Evolutionary conservation across 2,113 vertebrate genomes (phyloP).

Genomic region (Heptranchias perlo): DNA sequence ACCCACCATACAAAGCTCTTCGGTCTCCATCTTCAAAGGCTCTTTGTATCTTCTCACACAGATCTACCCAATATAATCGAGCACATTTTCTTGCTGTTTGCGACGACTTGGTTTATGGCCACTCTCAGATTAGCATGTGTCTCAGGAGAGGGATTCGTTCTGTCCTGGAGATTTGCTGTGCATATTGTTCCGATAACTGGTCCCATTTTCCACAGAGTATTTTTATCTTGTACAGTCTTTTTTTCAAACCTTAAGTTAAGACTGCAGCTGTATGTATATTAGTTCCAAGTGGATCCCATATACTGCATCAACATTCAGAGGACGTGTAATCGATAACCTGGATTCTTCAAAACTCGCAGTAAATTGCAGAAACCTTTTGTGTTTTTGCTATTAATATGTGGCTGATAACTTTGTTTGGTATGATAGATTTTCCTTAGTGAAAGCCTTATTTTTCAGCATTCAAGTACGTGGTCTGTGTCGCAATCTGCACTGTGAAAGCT

Average conservation of each 20-base stretch:
- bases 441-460: background rate
- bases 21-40: background rate
- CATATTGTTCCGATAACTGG: background rate
- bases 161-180: background rate
- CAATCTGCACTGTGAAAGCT: background rate
- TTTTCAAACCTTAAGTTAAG: background rate
- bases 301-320: background rate
- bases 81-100: background rate
- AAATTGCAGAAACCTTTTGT: background rate
- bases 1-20: background rate
- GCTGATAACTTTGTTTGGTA: background rate
- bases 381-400: background rate
- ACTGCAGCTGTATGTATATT: background rate
- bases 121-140: background rate
- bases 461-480: background rate
- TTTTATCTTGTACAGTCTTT: background rate
- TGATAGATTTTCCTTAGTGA: background rate
- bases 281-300: background rate
- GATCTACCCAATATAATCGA: background rate
- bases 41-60: background rate
- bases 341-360: background rate
- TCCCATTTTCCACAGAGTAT: background rate
- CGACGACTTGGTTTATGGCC: background rate
- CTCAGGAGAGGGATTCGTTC: background rate
- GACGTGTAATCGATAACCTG: background rate